Conservation (phyloP, 2,888 invertebrate genomes). For the Peribatodes rhomboidaria region DNA sequence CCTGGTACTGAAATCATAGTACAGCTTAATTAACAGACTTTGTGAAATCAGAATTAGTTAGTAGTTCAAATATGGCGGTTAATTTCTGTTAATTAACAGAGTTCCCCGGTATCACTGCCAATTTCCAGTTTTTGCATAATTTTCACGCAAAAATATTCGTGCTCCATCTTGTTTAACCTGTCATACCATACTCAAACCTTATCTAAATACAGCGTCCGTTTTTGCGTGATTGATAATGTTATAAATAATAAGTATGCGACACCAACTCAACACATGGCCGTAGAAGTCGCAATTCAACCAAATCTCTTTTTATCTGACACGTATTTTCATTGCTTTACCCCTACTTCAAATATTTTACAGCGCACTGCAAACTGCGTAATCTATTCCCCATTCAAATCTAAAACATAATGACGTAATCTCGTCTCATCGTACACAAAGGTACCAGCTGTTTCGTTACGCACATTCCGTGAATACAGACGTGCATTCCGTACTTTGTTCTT, state of each 20-base stretch:
- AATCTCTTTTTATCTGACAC: neutral
- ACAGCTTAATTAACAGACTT: conserved; percentile 19
- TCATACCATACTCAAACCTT: no score
- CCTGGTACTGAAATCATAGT: conserved; percentile 29
- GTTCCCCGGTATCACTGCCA: no score
- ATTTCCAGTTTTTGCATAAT: no score
- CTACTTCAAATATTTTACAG: neutral
- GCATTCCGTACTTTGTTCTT: conserved; percentile 13
- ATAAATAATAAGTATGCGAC: no score
- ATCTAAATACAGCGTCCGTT: no score
- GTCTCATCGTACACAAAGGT: conserved; percentile 13
- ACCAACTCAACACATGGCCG: no score
- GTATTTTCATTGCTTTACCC: neutral
- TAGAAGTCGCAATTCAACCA: no score
- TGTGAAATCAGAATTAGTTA: conserved; percentile 12
- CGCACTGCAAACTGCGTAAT: conserved; percentile 5
- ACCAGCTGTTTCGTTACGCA: conserved; percentile 13
- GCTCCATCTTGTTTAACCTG: no score
- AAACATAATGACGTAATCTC: conserved; percentile 13
- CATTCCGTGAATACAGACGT: conserved; percentile 5
- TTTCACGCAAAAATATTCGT: no score
- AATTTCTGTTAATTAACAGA: neutral
- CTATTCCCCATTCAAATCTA: conserved; percentile 17
- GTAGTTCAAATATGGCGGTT: conserved; percentile 5
- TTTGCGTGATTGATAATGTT: no score